Evolutionary conservation across 1,140 invertebrate genomes (phyloP).

Genomic region (Bacillus rossius): DNA sequence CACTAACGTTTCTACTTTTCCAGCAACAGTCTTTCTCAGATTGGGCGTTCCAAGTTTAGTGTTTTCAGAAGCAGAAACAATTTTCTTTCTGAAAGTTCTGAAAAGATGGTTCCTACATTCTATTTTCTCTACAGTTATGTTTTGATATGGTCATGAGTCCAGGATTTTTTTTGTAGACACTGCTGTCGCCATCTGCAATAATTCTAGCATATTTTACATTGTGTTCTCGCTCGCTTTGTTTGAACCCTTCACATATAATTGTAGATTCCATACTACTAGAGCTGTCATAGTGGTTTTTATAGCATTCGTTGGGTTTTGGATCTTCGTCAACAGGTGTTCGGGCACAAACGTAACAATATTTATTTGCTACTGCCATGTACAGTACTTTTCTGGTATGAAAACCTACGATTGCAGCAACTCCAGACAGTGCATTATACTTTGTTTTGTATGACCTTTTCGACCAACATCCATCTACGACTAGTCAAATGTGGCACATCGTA

Average conservation of each 20-base stretch:
- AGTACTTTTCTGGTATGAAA: slow-evolving; percentile 35
- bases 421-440: slow-evolving; percentile 21
- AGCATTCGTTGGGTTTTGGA: slow-evolving; percentile 25
- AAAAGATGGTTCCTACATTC: slow-evolving; percentile 17
- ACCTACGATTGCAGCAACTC: slow-evolving; percentile 35
- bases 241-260: slow-evolving; percentile 40
- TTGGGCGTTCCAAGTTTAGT: no score
- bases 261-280: slow-evolving; percentile 39
- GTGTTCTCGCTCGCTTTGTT: slow-evolving; percentile 32
- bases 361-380: slow-evolving; percentile 37
- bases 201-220: slow-evolving; percentile 37
- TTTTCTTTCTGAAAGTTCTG: no score
- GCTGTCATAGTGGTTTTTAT: slow-evolving; percentile 31
- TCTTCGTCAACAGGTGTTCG: slow-evolving; percentile 17
- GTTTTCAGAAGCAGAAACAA: no score
- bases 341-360: slow-evolving; percentile 36
- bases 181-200: slow-evolving; percentile 42
- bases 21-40: no score
- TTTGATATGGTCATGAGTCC: slow-evolving; percentile 28
- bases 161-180: slow-evolving; percentile 33
- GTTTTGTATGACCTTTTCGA: slow-evolving; percentile 16
- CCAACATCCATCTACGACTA: slow-evolving; percentile 34
- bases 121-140: slow-evolving; percentile 34
- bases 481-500: slow-evolving; percentile 28
- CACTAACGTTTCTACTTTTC: no score